Evolutionary conservation across 2,888 invertebrate genomes (phyloP).

Genomic region (Ferrisia virgata): DNA sequence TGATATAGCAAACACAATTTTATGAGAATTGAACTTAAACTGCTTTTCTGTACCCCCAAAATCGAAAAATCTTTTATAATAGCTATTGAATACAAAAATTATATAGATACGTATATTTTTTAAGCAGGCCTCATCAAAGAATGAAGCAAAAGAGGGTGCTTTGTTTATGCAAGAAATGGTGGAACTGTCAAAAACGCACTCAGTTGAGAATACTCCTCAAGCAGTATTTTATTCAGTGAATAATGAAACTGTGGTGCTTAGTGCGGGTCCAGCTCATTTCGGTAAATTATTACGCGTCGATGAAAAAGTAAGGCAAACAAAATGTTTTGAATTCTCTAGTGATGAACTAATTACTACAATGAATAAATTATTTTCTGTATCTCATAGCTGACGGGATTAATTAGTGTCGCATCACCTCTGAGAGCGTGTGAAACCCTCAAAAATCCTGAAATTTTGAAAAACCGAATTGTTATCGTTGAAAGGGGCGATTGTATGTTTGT

Average conservation of each 20-base stretch:
- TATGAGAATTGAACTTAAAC: too few species aligned
- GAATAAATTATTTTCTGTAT: not conserved
- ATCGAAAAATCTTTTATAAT: too few species aligned
- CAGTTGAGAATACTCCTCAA: conserved; percentile 60
- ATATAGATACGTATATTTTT: conserved; percentile 28
- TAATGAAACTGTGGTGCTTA: conserved; percentile 55
- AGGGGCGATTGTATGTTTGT: conserved; percentile 94
- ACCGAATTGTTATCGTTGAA: conserved; percentile 79
- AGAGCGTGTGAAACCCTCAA: conserved; percentile 62
- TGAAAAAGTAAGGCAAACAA: conserved; percentile 53
- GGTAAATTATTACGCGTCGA: conserved; percentile 68
- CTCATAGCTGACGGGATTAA: conserved; percentile 61
- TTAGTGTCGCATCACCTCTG: conserved; percentile 68
- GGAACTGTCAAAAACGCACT: conserved; percentile 75
- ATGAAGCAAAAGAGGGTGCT: conserved; percentile 87
- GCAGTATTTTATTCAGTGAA: conserved; percentile 56
- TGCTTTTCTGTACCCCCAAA: too few species aligned
- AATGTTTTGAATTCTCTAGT: too few species aligned
- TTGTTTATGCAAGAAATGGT: conserved; percentile 97
- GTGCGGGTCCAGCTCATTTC: conserved; percentile 89
- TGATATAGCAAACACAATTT: too few species aligned
- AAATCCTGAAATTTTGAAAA: conserved; percentile 62
- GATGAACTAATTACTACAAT: not conserved
- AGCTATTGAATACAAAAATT: too few species aligned
- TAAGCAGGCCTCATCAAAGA: conserved; percentile 74